Conservation (phyloP, 2,797 vertebrate genomes). For the Linurgus olivaceus region DNA sequence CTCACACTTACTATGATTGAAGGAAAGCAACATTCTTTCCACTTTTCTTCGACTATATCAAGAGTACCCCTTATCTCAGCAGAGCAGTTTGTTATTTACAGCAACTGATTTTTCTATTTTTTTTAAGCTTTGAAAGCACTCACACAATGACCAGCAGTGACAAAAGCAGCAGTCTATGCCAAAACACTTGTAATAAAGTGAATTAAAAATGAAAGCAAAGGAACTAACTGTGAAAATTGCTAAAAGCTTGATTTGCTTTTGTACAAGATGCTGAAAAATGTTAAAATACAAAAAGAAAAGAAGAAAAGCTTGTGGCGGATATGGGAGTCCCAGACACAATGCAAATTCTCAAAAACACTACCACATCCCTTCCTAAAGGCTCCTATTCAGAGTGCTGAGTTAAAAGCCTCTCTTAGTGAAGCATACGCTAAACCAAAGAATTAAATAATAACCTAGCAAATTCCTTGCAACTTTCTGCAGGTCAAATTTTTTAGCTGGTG, state of each 20-base stretch:
- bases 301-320: neutral
- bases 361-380: neutral
- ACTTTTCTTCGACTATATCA: neutral
- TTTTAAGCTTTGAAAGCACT: neutral
- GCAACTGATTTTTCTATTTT: neutral
- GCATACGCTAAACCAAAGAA: neutral
- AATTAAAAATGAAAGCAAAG: neutral
- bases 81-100: neutral
- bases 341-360: neutral
- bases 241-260: neutral
- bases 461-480: neutral
- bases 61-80: neutral
- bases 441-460: neutral
- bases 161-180: neutral
- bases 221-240: neutral
- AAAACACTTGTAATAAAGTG: neutral
- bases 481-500: neutral
- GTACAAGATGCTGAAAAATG: neutral
- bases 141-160: neutral
- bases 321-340: neutral
- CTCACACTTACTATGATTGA: neutral
- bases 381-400: neutral
- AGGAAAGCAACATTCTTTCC: neutral
- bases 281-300: neutral
- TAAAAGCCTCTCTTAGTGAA: neutral